phyloP scores from a whole-genome alignment of 2,797 vertebrate species.

The Furcifer pardalis region DNA sequence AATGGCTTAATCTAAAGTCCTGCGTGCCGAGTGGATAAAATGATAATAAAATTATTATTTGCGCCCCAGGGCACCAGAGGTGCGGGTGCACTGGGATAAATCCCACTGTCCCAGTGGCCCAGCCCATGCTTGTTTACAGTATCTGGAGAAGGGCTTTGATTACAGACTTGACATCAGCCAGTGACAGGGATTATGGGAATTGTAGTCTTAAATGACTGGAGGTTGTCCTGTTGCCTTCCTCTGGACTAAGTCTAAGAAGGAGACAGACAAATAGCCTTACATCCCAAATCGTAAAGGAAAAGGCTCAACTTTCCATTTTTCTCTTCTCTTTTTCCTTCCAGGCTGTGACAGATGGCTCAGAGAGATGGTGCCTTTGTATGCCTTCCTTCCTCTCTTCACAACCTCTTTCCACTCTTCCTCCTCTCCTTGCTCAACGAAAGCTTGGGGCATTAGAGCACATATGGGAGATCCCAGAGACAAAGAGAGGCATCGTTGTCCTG shows the following conservation, averaged over 20 bases:
- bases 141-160: background rate
- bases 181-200: background rate
- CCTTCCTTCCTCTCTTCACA: constrained; percentile 61
- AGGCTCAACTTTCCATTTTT: constrained; percentile 43
- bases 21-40: too few relatives aligned
- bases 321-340: constrained; percentile 69
- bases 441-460: background rate
- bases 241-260: background rate
- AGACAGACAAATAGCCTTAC: background rate
- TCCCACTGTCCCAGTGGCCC: too few relatives aligned
- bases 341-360: constrained; percentile 84
- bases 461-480: background rate
- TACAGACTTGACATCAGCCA: background rate
- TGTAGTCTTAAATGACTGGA: background rate
- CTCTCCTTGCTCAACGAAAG: constrained; percentile 35
- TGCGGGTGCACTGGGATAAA: too few relatives aligned
- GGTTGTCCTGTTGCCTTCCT: background rate
- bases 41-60: too few relatives aligned
- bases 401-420: constrained; percentile 46
- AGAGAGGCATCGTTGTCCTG: background rate
- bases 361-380: constrained; percentile 75
- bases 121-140: too few relatives aligned
- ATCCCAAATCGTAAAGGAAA: background rate
- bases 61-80: too few relatives aligned
- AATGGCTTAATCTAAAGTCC: too few relatives aligned